These are phyloP conservation scores for Ostrea denselamellosa DNA, from an alignment of 1,140 invertebrate genomes.

Conservation along the genomic window DNA sequence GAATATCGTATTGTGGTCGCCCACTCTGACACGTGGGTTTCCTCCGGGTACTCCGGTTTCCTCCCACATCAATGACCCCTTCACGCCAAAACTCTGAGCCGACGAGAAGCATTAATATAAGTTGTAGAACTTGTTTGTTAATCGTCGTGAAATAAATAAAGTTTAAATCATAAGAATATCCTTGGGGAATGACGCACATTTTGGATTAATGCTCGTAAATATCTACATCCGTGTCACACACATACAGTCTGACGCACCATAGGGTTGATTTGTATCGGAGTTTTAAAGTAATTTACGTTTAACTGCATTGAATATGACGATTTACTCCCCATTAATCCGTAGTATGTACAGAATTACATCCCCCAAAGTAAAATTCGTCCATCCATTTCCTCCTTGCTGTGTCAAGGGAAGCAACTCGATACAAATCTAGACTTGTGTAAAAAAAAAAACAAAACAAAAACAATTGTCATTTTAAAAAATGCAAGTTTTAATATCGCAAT, in stretches of 20 bases:
- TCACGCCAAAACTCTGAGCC: too few species aligned
- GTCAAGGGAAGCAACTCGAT: not conserved
- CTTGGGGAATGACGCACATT: too few species aligned
- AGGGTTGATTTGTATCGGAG: not conserved
- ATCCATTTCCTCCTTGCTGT: not conserved
- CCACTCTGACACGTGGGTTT: too few species aligned
- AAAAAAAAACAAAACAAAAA: not conserved
- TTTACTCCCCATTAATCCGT: not conserved
- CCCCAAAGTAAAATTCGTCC: not conserved
- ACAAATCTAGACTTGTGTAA: not conserved
- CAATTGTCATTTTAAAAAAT: not conserved
- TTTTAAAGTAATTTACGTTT: not conserved
- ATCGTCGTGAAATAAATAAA: too few species aligned
- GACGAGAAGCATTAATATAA: too few species aligned
- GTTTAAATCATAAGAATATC: too few species aligned
- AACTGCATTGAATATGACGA: not conserved
- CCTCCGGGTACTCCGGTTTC: too few species aligned
- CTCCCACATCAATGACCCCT: too few species aligned
- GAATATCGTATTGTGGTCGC: too few species aligned
- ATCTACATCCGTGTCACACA: not conserved
- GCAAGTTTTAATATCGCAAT: conserved; percentile 36
- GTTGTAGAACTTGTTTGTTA: too few species aligned
- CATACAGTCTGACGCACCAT: too few species aligned
- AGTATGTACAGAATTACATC: not conserved
- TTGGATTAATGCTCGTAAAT: too few species aligned